Evolutionary conservation across 2,797 vertebrate species (phyloP).

Genomic region (Diceros bicornis): DNA sequence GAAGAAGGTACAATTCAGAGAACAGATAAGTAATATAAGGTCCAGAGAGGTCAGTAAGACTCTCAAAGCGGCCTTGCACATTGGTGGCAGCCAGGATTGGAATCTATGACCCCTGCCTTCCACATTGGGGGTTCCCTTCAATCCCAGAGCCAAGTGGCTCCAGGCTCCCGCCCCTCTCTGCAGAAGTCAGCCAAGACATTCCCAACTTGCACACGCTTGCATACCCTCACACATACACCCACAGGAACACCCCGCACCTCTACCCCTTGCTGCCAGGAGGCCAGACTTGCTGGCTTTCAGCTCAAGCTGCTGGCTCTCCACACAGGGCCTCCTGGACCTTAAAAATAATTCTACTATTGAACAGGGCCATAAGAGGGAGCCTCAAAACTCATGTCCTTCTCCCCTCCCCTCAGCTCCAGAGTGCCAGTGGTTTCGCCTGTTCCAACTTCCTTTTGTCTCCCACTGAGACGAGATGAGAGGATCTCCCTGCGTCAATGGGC

Average conservation of each 20-base stretch:
- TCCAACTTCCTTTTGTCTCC: background rate
- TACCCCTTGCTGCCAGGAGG: background rate
- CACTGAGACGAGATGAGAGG: background rate
- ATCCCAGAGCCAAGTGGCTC: background rate
- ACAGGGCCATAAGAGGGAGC: background rate
- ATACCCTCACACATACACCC: background rate
- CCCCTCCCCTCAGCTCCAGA: background rate
- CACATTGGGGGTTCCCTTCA: background rate
- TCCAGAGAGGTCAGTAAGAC: background rate
- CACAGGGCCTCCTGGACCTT: background rate
- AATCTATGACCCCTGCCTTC: background rate
- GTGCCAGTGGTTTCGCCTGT: background rate
- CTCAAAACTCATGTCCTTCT: background rate
- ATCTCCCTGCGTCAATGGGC: background rate
- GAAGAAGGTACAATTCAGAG: constrained; percentile 29
- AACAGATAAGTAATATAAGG: constrained; percentile 20
- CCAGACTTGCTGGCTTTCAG: background rate
- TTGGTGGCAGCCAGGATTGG: background rate
- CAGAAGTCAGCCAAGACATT: background rate
- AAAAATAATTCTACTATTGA: background rate
- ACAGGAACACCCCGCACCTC: background rate
- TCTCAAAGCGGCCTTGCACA: background rate
- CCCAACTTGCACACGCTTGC: background rate
- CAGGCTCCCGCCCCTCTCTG: background rate
- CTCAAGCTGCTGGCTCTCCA: background rate